Evolutionary conservation across 2,113 vertebrate genomes (phyloP).

Genomic region (Hypomesus transpacificus): DNA sequence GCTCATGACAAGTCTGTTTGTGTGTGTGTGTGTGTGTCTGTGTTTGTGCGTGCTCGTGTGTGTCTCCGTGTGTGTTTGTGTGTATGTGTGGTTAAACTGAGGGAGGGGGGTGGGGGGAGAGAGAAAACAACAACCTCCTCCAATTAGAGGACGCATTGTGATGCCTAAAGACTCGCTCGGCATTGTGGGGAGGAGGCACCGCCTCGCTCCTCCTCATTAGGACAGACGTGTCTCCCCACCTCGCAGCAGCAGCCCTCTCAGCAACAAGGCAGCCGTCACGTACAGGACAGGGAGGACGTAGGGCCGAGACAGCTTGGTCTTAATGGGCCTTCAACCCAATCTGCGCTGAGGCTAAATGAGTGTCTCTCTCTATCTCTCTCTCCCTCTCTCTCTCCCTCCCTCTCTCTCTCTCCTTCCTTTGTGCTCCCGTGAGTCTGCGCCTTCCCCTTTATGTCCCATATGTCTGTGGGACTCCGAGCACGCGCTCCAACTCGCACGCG

Average conservation of each 20-base stretch:
- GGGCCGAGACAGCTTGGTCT: constrained; percentile 72
- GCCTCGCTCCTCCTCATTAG: constrained; percentile 88
- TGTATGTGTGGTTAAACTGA: constrained; percentile 6
- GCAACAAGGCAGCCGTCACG: constrained; percentile 90
- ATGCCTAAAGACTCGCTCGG: constrained; percentile 81
- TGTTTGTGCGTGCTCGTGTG: constrained; percentile 14
- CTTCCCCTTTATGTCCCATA: too few relatives aligned
- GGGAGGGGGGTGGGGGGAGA: not conserved
- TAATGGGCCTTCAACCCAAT: constrained; percentile 54
- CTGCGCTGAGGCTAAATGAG: constrained; percentile 79
- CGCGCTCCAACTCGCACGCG: too few relatives aligned
- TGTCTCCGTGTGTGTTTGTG: constrained; percentile 9
- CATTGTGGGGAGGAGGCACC: constrained; percentile 78
- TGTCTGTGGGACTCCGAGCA: too few relatives aligned
- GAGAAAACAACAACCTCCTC: constrained; percentile 70
- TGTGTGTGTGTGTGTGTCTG: constrained; percentile 28
- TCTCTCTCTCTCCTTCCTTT: constrained; percentile 20
- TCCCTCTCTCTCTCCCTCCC: too few relatives aligned
- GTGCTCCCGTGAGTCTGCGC: not conserved
- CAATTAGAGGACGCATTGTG: constrained; percentile 85
- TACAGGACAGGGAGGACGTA: constrained; percentile 86
- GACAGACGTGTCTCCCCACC: constrained; percentile 88
- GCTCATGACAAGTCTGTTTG: constrained; percentile 56
- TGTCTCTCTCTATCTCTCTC: constrained; percentile 49
- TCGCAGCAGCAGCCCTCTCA: constrained; percentile 75